Percentiles rank a stretch among this genome's conserved stretches.
These are phyloP conservation scores for Seriola dumerili DNA, from an alignment of 2,113 vertebrate genomes.

Conservation along the genomic window DNA sequence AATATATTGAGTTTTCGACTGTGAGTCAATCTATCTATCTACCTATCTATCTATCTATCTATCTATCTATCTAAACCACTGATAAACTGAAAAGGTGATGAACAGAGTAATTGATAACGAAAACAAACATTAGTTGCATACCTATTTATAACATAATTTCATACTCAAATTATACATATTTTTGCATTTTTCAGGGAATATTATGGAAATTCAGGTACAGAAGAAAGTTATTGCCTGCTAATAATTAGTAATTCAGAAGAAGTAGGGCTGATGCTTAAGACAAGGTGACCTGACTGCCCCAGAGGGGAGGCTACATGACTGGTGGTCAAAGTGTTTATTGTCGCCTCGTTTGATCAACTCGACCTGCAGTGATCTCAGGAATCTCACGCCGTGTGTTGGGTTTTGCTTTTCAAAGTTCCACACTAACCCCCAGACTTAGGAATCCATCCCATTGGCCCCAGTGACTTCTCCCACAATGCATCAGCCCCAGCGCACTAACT, in stretches of 20 bases:
- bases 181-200: too few species aligned
- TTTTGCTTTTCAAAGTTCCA: conserved; percentile 30
- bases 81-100: too few species aligned
- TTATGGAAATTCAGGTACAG: too few species aligned
- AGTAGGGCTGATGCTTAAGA: background rate
- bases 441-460: background rate
- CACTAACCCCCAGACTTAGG: background rate
- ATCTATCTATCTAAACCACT: too few species aligned
- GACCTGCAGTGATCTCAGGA: conserved; percentile 33
- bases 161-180: too few species aligned
- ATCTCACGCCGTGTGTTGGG: background rate
- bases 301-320: background rate
- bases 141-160: too few species aligned
- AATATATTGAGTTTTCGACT: too few species aligned
- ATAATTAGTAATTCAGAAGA: background rate
- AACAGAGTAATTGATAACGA: too few species aligned
- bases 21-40: too few species aligned
- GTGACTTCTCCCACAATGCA: background rate
- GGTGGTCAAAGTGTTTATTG: conserved; percentile 25
- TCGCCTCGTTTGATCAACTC: conserved; percentile 6
- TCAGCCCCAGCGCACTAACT: background rate
- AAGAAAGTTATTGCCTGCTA: background rate
- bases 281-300: background rate
- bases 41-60: too few species aligned
- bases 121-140: too few species aligned